Conservation (phyloP, 2,888 invertebrate species). For the Melinopterus prodromus region DNA sequence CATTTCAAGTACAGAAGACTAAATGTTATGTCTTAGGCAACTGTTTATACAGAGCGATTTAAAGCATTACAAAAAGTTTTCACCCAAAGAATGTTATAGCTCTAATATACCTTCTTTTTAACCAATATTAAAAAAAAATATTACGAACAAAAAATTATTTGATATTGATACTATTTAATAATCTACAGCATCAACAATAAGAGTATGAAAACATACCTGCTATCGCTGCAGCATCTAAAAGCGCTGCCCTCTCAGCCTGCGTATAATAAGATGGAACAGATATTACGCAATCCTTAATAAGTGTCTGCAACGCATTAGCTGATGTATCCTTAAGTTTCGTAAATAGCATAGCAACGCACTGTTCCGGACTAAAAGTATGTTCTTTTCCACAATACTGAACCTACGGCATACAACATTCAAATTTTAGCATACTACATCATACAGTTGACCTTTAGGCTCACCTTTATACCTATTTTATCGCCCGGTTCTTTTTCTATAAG, state of each 20-base stretch:
- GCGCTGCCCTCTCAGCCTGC: constrained; percentile 90
- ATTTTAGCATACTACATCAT: background rate
- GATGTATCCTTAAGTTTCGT: constrained; percentile 96
- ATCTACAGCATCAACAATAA: background rate
- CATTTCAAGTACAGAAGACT: no score
- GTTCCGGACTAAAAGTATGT: constrained; percentile 88
- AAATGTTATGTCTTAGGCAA: no score
- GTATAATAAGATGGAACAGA: constrained; percentile 95
- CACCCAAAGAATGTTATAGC: no score
- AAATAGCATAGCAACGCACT: constrained; percentile 95
- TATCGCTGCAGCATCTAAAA: constrained; percentile 91
- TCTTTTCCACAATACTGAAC: constrained; percentile 87
- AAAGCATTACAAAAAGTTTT: no score
- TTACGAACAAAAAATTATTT: no score
- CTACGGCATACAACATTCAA: constrained; percentile 57
- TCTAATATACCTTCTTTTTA: no score
- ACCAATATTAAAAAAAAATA: no score
- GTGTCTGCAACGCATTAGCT: constrained; percentile 85
- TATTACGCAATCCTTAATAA: constrained; percentile 93
- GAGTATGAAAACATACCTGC: constrained; percentile 68
- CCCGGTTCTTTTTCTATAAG: constrained; percentile 77
- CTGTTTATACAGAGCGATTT: no score
- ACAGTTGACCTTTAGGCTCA: constrained; percentile 57
- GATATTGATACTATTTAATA: no score
- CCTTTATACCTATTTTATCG: constrained; percentile 87